A percentile compares a stretch with the other conserved stretches of the same genome.
Conservation (phyloP, 2,888 invertebrate species). For the Stomorhina lunata region DNA sequence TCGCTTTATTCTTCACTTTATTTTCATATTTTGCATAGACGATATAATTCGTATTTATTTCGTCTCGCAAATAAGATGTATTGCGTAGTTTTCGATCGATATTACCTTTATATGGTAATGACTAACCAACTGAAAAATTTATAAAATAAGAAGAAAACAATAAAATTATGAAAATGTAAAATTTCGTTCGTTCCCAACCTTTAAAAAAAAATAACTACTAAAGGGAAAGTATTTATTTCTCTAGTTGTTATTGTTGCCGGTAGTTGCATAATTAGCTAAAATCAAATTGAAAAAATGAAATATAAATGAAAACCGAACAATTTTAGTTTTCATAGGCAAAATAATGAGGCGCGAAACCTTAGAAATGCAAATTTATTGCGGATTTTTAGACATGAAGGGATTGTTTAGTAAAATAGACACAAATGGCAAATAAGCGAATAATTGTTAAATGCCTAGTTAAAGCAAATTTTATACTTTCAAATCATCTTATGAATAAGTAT, state of each 20-base stretch:
- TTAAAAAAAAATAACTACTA: background rate
- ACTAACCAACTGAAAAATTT: no score
- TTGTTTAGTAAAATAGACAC: background rate
- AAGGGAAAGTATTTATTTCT: constrained; percentile 62
- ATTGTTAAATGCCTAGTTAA: constrained; percentile 8
- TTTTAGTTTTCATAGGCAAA: background rate
- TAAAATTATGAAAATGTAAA: no score
- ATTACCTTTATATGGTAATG: no score
- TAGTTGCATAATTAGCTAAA: constrained; percentile 59
- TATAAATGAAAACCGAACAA: background rate
- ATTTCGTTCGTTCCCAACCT: no score
- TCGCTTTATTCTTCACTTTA: no score
- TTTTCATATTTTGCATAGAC: no score
- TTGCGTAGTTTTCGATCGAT: no score
- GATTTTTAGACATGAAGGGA: constrained; percentile 16
- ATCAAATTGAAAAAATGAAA: constrained; percentile 8
- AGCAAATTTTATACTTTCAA: constrained; percentile 21
- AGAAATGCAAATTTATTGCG: constrained; percentile 13
- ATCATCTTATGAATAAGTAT: background rate
- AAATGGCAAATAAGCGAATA: background rate
- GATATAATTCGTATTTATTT: no score
- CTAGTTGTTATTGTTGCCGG: background rate
- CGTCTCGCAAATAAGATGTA: no score
- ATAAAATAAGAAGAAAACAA: no score
- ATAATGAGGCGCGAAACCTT: constrained; percentile 28